Conservation (phyloP, 1,140 invertebrate species). For the Polyergus mexicanus region DNA sequence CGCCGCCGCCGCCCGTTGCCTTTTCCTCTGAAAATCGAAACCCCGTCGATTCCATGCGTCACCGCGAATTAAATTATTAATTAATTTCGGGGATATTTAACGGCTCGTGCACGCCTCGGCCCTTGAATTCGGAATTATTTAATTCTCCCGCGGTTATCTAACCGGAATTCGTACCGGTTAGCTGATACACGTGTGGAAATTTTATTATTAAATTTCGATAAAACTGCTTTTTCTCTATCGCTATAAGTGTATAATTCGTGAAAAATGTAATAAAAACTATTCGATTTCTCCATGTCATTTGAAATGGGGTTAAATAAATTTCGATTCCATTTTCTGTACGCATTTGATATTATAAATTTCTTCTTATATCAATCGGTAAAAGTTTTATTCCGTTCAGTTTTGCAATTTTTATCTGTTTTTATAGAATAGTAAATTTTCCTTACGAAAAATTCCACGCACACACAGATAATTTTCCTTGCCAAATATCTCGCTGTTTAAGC, state of each 20-base stretch:
- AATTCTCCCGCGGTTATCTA: slow-evolving; percentile 26
- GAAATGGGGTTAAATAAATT: too few relatives aligned
- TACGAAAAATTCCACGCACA: too few relatives aligned
- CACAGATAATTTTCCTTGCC: too few relatives aligned
- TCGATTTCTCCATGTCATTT: too few relatives aligned
- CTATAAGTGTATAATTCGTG: neutral
- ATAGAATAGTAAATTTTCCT: too few relatives aligned
- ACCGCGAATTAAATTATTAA: slow-evolving; percentile 61
- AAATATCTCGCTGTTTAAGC: neutral
- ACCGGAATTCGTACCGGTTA: slow-evolving; percentile 46
- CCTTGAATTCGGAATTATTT: slow-evolving; percentile 55
- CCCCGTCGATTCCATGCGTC: slow-evolving; percentile 37
- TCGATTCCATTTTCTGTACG: too few relatives aligned
- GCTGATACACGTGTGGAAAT: slow-evolving; percentile 13
- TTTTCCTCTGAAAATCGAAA: slow-evolving; percentile 52
- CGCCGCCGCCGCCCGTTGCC: neutral
- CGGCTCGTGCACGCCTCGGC: slow-evolving; percentile 1
- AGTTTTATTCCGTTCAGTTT: neutral
- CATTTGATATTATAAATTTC: too few relatives aligned
- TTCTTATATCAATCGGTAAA: too few relatives aligned
- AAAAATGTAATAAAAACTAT: slow-evolving; percentile 16
- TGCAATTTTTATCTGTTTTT: neutral
- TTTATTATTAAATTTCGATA: slow-evolving; percentile 53
- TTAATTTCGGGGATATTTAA: slow-evolving; percentile 62
- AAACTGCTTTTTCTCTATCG: slow-evolving; percentile 10